Conservation (phyloP, 2,888 invertebrate genomes). For the Eupithecia vulgata region DNA sequence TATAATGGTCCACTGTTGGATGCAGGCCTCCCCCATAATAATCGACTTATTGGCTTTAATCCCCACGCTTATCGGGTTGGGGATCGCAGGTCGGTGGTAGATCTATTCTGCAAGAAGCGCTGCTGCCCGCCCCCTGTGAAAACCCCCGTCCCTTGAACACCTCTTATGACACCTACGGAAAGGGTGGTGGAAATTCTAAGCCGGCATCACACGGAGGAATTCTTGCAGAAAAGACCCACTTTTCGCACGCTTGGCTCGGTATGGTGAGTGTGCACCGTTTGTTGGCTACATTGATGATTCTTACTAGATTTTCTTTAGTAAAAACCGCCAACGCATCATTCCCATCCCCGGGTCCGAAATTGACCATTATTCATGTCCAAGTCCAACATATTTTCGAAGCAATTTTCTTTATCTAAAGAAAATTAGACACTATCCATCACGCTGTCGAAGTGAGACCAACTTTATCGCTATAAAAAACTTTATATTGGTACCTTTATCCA, state of each 20-base stretch:
- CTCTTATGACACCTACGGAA: no score
- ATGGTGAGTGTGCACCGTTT: not conserved
- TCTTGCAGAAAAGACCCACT: not conserved
- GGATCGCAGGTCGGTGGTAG: no score
- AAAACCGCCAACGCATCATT: not conserved
- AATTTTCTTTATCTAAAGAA: conserved; percentile 11
- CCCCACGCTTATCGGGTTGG: no score
- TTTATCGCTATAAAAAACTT: conserved; percentile 4
- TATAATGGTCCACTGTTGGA: no score
- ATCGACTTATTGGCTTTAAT: no score
- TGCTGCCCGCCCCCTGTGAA: no score
- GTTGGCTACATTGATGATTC: no score
- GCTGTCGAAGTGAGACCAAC: conserved; percentile 3
- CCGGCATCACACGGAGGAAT: no score
- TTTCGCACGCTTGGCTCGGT: not conserved
- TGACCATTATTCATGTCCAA: not conserved
- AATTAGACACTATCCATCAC: conserved; percentile 15
- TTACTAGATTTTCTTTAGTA: not conserved
- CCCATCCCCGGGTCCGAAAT: not conserved
- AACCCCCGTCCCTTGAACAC: no score
- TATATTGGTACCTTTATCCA: not conserved
- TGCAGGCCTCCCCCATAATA: no score
- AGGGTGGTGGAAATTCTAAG: no score
- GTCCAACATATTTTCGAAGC: conserved; percentile 1
- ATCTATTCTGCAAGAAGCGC: no score